These are phyloP conservation scores for Phyllotis vaccarum DNA, from an alignment of 2,797 vertebrate species.

Conservation along the genomic window DNA sequence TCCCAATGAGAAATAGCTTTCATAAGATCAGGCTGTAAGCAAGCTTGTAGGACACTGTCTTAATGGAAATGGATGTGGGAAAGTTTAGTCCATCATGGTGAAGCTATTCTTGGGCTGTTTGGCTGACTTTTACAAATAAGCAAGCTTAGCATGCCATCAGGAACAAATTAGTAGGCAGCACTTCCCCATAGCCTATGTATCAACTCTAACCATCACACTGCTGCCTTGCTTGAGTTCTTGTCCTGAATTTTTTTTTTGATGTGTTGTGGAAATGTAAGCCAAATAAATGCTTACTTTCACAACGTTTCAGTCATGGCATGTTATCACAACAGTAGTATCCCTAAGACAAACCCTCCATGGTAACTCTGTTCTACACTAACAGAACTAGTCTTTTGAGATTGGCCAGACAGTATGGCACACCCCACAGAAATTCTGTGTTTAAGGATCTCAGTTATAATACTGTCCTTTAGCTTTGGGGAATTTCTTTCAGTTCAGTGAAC, in stretches of 20 bases:
- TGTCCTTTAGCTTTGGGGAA: background rate
- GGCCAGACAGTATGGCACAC: background rate
- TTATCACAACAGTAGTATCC: background rate
- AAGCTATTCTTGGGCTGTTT: background rate
- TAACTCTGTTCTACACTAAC: background rate
- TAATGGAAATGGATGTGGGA: background rate
- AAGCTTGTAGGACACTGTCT: background rate
- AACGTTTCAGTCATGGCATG: background rate
- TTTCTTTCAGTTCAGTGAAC: constrained; percentile 9
- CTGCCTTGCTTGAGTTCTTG: background rate
- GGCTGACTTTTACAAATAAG: background rate
- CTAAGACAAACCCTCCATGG: background rate
- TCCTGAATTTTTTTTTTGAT: background rate
- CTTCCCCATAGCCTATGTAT: background rate
- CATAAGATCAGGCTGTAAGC: background rate
- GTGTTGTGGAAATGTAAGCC: background rate
- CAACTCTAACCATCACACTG: background rate
- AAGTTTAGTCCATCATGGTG: background rate
- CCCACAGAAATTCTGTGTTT: background rate
- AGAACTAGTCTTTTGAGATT: background rate
- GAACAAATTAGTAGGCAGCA: background rate
- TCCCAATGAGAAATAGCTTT: background rate
- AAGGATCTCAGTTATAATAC: background rate
- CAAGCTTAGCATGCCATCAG: background rate
- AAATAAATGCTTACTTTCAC: background rate